Base-by-base conservation (phyloP, 2,113 vertebrate species). In the Pollachius pollachius region DNA sequence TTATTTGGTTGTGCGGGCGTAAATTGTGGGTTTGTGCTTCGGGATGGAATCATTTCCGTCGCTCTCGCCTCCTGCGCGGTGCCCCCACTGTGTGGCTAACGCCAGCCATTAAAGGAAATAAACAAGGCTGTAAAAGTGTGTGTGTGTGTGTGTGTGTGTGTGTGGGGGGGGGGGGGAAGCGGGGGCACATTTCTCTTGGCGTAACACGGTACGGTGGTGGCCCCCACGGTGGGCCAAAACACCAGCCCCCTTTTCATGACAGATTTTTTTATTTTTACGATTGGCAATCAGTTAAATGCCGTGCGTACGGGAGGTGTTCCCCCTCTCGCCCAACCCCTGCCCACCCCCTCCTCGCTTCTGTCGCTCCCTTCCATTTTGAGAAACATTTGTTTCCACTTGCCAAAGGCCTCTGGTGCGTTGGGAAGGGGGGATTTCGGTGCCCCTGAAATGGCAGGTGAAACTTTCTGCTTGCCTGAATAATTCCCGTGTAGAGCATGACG, bases 231-330 rank as follows among this genome's bases (percentile, higher is more conserved):
- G 41, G 4, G 71, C 77, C 84, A 78, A 72, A 65, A 85, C 90
- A 88, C 89, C n/a, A 57, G 2, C 54, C 54, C 54, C 87, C 89
- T 88, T 94, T 95, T 95, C 93, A 93, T 91, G 91, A 87, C 93
- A 91, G 87, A 84, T 83, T 87, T 83, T 87, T 23, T 89, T 94
- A 88, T 95, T 96, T 62, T 95, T 93, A 95, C 91, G 93, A 94
- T 95, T 90, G 90, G 89, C 91, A 94, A 91, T 95, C 91, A 92
- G 84, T 83, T 89, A 93, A 95, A 93, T 88, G 88, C 90, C 78
- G 86, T 84, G 88, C 86, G 93, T 91, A 86, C 92, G 90, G 81
- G 90, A 90, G 92, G 54, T 57, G 54, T n/a, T 57, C 54, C 54
- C 15, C 54, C 54, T 1, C 16, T 3, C 52, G 3, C 16, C 52